phyloP scores from a whole-genome alignment of 2,888 invertebrate species.

The Elysia crispata region DNA sequence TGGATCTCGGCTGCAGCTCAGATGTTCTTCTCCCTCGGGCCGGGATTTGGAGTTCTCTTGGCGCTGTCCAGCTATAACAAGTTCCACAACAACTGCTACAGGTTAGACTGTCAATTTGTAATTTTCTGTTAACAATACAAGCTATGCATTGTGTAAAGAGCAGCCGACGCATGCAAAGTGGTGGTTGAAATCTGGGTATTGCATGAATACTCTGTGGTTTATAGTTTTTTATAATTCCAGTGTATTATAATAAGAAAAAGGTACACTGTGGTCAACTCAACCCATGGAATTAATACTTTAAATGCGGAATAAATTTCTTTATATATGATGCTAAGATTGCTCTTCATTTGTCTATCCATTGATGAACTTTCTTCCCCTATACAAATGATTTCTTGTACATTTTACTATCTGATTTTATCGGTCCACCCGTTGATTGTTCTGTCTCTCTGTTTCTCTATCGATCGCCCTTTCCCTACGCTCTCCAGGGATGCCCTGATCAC shows the following conservation, averaged over 20 bases:
- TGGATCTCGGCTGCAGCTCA: constrained; percentile 97
- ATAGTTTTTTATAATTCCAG: no score
- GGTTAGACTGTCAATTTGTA: constrained; percentile 83
- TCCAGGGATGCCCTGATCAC: constrained; percentile 74
- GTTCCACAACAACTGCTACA: constrained; percentile 90
- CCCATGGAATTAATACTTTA: no score
- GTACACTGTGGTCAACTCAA: no score
- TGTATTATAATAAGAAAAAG: no score
- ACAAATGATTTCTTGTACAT: no score
- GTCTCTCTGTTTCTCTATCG: constrained; percentile 24
- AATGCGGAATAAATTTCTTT: no score
- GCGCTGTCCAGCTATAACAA: constrained; percentile 95
- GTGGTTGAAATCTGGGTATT: no score
- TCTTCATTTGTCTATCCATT: background rate
- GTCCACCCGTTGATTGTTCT: background rate
- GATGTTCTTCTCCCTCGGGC: constrained; percentile 95
- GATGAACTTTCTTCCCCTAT: background rate
- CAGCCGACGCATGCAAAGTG: no score
- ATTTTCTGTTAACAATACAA: no score
- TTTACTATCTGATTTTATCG: constrained; percentile 6
- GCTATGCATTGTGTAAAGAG: no score
- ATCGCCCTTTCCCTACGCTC: constrained; percentile 11
- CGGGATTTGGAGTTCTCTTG: constrained; percentile 93
- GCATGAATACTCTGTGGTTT: no score
- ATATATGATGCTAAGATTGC: no score